Percentiles rank a stretch among this genome's conserved stretches.
These are phyloP conservation scores for Chrysemys picta DNA, from an alignment of 2,113 vertebrate genomes.

Conservation along the genomic window DNA sequence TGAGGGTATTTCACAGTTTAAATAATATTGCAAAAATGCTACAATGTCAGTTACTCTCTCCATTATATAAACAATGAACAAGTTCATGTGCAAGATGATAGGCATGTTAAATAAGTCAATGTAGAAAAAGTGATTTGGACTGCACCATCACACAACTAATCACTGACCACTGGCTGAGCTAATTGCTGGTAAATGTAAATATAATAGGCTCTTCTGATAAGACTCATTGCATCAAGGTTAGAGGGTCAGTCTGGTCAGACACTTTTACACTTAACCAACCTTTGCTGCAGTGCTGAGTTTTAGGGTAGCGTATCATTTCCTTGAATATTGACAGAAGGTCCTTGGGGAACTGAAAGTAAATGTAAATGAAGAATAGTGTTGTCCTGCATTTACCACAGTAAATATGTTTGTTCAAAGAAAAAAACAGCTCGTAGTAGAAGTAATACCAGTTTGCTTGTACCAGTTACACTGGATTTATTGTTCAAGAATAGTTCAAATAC, in stretches of 20 bases:
- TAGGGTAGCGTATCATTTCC: background rate
- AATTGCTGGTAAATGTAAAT: background rate
- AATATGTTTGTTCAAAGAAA: background rate
- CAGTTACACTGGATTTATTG: background rate
- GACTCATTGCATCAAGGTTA: fast-evolving
- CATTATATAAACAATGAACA: background rate
- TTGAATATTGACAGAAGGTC: background rate
- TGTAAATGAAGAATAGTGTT: background rate
- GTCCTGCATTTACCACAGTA: background rate
- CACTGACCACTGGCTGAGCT: background rate
- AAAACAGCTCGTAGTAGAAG: background rate
- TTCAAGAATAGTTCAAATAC: background rate
- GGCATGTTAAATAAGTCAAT: background rate
- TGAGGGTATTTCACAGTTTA: background rate
- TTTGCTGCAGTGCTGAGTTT: background rate
- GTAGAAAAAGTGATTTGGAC: background rate
- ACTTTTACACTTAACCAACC: background rate
- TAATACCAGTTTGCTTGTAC: background rate
- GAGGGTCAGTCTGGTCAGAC: background rate
- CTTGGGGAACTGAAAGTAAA: background rate
- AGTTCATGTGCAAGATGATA: background rate
- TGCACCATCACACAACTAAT: background rate
- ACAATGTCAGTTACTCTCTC: background rate
- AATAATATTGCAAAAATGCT: background rate
- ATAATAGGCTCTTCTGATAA: background rate